Base-by-base conservation (phyloP, 2,888 invertebrate genomes). In the Microdon myrmicae region DNA sequence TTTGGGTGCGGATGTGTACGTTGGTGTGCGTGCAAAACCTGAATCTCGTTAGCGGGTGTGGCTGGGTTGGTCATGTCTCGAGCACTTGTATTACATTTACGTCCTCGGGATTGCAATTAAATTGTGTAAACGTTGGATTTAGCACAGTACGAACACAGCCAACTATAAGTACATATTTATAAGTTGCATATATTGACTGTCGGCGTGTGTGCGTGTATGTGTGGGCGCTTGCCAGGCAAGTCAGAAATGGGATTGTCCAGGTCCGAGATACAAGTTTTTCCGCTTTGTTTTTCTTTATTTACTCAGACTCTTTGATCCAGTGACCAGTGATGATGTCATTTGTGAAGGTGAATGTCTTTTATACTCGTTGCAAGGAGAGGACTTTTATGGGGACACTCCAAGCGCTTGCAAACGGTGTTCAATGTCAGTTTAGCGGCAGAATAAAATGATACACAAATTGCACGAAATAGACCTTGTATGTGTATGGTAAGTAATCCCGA, bases 121-220 rank as follows among this genome's bases (percentile, higher is more conserved):
- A 35, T 47, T 35, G 45, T 47, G 47, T 37, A 37, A 47, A 47
- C 29, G 34, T 35, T 19, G 45, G 14, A 13, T 37, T 47, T 47
- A 6, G 29, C 17, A 35, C 28, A 14, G 45, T 14, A 13, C 17
- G 13, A n/a, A 25, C 17, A 47, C 2, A 28, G 4, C n/a, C n/a
- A n/a, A n/a, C n/a, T n/a, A n/a, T n/a, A n/a, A n/a, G n/a, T n/a
- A 31, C 20, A 19, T 31, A 23, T 12, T 22, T 22, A 22, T 4
- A 20, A 26, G 7, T 4, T 17, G 9, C 7, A 3, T 5, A 14
- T 31, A 16, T 31, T n/a, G n/a, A n/a, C n/a, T n/a, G n/a, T n/a
- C n/a, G n/a, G 8, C 7, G 2, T 38, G 14, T 10, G 12, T 17
- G n/a, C 17, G 9, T 38, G n/a, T n/a, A 23, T 14, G 12, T 38